Conservation (phyloP, 92 coral and sea anemone species). For the Zoanthus sociatus region DNA sequence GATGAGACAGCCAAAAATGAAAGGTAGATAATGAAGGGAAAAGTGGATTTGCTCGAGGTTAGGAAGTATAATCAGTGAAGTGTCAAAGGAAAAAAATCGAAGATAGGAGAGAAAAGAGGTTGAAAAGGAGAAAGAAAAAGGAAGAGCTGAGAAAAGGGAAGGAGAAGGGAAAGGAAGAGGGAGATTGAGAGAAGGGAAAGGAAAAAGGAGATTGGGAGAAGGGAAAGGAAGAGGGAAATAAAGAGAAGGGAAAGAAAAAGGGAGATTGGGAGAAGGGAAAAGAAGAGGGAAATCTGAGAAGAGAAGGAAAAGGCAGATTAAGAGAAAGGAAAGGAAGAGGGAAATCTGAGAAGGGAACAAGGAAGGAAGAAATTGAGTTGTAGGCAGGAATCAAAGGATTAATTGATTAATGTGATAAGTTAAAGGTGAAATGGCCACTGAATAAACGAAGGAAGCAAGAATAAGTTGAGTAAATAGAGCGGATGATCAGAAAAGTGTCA, state of each 20-base stretch:
- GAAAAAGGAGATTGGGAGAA: neutral
- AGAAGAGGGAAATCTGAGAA: neutral
- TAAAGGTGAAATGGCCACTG: no score
- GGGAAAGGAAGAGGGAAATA: constrained; percentile 10
- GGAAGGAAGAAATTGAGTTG: neutral
- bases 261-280: neutral
- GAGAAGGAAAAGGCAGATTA: neutral
- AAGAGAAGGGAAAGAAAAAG: neutral
- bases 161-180: neutral
- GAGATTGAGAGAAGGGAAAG: neutral
- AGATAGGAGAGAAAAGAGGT: neutral
- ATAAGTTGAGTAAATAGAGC: constrained; percentile 39
- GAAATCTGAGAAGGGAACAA: neutral
- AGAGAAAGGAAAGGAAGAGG: neutral
- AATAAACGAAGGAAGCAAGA: constrained; percentile 21
- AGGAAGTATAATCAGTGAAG: neutral
- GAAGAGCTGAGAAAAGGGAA: neutral
- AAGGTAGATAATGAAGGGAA: no score
- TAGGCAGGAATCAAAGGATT: neutral
- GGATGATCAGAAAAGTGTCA: neutral
- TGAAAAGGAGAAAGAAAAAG: constrained; percentile 3
- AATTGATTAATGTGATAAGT: neutral
- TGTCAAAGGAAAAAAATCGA: neutral
- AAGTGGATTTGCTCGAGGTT: neutral
- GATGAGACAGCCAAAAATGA: no score